A percentile compares a stretch with the other conserved stretches of the same genome.
Evolutionary conservation across 2,113 vertebrate species (phyloP).

Genomic region (Nothocercus nigrocapillus): DNA sequence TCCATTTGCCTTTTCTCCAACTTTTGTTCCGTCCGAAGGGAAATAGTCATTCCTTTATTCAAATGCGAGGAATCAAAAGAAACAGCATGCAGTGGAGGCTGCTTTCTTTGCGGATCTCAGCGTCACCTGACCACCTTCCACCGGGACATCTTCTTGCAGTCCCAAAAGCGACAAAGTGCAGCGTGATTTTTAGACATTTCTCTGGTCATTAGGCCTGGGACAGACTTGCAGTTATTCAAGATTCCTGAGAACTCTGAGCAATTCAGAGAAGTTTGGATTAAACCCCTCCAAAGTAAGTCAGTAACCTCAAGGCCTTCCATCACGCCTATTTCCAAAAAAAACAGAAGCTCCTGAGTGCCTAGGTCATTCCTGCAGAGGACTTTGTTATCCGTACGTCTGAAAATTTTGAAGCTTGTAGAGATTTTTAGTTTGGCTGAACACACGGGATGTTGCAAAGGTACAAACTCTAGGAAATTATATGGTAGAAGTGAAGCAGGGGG

Average conservation of each 20-base stretch:
- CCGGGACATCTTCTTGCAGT: neutral
- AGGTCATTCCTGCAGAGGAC: neutral
- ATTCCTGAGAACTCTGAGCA: accelerated
- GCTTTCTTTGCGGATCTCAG: neutral
- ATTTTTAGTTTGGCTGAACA: neutral
- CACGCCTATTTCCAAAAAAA: neutral
- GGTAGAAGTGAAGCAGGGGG: accelerated
- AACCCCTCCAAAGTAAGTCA: neutral
- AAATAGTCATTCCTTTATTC: slow-evolving; percentile 24
- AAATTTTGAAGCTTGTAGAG: neutral
- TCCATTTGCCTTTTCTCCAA: slow-evolving; percentile 27
- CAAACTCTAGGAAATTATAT: neutral
- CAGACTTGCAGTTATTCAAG: neutral
- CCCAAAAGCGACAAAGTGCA: neutral
- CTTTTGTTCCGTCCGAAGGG: slow-evolving; percentile 13
- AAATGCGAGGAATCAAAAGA: neutral
- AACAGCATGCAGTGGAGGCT: neutral
- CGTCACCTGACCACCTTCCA: neutral
- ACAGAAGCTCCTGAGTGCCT: neutral
- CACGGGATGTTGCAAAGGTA: neutral
- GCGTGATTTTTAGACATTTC: neutral
- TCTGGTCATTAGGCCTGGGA: accelerated
- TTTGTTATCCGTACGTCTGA: neutral
- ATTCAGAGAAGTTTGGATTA: neutral
- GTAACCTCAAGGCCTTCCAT: neutral